Base-by-base conservation (phyloP, 2,797 vertebrate species). In the Psittacula derbiana region DNA sequence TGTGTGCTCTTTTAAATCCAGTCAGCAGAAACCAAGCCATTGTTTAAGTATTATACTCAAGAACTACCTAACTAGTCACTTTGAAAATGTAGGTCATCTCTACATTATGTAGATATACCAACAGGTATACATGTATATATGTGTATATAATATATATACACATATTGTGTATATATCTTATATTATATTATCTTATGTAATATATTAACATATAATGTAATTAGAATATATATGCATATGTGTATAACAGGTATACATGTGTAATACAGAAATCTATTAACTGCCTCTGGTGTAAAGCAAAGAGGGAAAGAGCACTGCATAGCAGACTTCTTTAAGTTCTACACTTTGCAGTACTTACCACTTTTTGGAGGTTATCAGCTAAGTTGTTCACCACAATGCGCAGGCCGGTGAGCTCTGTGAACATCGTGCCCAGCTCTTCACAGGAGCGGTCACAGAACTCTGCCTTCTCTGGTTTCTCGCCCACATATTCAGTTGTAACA, bases 401-500 rank as follows among this genome's bases (percentile, higher is more conserved):
- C 12, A 99, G 98, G 49, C 99, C 99, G 0, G 99, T 98, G 64
- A 99, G 98, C 96, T 99, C 99, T 3, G 98, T 98, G 94, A 99
- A 98, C 99, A 99, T 99, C 15, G 97, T 98, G 90, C 98, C 98
- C 53, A 99, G 98, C 79, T 99, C 99, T 87, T 99, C 99, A 5
- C 99, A 99, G 70, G 99, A 99, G 25, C 98, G 99, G 66, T 99
- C 99, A 10, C 99, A 99, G 97, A 99, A 98, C 24, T 99, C 99
- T 0, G 97, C 85, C 25, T 97, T 97, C 20, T 98, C 98, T 3
- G 97, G 80, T 46, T 99, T 98, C 89, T 98, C 98, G 4, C 98
- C 99, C 55, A 98, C 98, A 1, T 98, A 97, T 90, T 99, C 99
- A 0, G 98, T 98, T 5, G 98, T 97, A 95, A 98, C 98, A 33